These are phyloP conservation scores for Oryctes rhinoceros DNA, from an alignment of 1,140 invertebrate species.

Conservation along the genomic window DNA sequence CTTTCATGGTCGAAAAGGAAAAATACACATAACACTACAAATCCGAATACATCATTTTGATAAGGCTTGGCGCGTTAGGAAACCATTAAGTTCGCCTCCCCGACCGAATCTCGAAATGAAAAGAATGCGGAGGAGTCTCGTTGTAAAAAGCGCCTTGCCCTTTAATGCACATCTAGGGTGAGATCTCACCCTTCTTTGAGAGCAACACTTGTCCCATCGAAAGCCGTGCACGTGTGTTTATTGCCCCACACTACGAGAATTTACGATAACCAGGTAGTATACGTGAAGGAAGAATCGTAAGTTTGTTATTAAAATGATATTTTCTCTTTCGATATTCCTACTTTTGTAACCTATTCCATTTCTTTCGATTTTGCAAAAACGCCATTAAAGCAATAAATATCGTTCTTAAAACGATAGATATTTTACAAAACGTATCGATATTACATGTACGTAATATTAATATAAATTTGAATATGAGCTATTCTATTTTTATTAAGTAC, in stretches of 20 bases:
- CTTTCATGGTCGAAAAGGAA: too few relatives aligned
- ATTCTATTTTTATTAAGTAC: too few relatives aligned
- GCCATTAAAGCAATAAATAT: too few relatives aligned
- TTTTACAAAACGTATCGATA: too few relatives aligned
- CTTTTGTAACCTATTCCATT: neutral
- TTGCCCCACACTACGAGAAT: slow-evolving; percentile 17
- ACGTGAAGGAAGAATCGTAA: neutral
- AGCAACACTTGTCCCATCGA: slow-evolving; percentile 15
- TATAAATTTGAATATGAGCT: too few relatives aligned
- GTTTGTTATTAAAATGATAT: slow-evolving; percentile 18
- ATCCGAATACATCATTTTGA: slow-evolving; percentile 9
- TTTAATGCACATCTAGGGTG: neutral
- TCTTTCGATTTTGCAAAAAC: too few relatives aligned
- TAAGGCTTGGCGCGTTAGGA: neutral
- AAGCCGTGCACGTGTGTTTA: slow-evolving; percentile 22
- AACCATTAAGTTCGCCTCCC: neutral
- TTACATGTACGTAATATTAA: too few relatives aligned
- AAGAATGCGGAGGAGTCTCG: slow-evolving; percentile 4
- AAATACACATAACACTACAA: neutral
- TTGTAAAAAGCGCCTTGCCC: neutral
- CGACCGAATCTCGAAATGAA: neutral
- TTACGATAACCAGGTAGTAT: slow-evolving; percentile 26
- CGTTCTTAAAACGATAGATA: too few relatives aligned
- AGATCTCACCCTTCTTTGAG: neutral
- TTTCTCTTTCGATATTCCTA: neutral